Percentiles rank a stretch among this genome's conserved stretches.
Evolutionary conservation across 2,888 invertebrate genomes (phyloP).

Genomic region (Acanthosepion lycidas): DNA sequence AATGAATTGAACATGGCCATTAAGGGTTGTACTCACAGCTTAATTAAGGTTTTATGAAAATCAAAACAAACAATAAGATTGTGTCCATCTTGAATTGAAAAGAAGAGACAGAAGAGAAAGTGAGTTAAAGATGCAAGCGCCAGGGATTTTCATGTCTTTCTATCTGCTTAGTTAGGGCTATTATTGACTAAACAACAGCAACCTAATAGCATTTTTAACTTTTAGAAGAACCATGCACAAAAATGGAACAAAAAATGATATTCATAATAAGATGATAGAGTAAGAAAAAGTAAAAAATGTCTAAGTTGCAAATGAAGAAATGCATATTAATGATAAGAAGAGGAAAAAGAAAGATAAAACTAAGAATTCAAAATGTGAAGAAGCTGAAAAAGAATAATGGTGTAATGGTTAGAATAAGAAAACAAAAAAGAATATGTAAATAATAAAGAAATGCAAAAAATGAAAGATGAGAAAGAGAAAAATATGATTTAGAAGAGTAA

Average conservation of each 20-base stretch:
- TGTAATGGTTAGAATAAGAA: no score
- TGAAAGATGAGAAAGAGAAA: no score
- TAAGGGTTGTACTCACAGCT: not conserved
- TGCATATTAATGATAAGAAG: not conserved
- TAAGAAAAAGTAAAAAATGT: not conserved
- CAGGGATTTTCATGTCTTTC: conserved; percentile 3
- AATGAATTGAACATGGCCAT: not conserved
- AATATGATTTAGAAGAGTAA: no score
- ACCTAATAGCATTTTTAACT: not conserved
- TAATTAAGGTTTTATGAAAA: conserved; percentile 13
- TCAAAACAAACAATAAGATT: not conserved
- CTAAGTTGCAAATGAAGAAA: not conserved
- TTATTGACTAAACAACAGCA: not conserved
- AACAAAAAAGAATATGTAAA: no score
- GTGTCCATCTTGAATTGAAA: not conserved
- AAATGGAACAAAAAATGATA: not conserved
- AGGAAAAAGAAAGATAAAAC: not conserved
- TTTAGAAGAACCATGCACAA: not conserved
- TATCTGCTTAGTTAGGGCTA: not conserved
- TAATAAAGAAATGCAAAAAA: no score
- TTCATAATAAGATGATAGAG: not conserved
- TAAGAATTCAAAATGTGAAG: not conserved
- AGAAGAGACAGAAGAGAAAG: not conserved
- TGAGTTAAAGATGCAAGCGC: not conserved
- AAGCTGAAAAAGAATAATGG: not conserved